Percentiles rank a stretch among this genome's conserved stretches.
These are phyloP conservation scores for Limonius californicus DNA, from an alignment of 1,140 invertebrate species.

Conservation along the genomic window DNA sequence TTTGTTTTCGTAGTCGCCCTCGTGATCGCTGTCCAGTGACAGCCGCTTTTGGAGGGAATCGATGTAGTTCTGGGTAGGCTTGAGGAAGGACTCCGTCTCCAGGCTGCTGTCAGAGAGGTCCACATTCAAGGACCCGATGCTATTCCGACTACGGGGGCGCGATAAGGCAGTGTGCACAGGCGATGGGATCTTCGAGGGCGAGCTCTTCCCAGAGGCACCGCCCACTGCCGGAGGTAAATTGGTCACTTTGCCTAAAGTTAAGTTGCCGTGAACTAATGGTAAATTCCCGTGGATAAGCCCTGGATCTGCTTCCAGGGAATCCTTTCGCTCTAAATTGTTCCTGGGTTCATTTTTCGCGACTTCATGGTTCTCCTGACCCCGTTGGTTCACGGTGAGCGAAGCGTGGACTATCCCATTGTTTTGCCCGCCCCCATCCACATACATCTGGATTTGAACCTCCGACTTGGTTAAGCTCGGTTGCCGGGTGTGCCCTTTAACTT, in stretches of 20 bases:
- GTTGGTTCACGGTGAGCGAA: background rate
- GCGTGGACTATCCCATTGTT: background rate
- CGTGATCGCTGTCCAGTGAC: constrained; percentile 44
- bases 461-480: constrained; percentile 57
- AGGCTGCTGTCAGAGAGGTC: constrained; percentile 49
- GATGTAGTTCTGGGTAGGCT: constrained; percentile 65
- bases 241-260: constrained; percentile 31
- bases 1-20: constrained; percentile 40
- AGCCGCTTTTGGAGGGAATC: constrained; percentile 58
- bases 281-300: background rate
- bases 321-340: background rate
- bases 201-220: constrained; percentile 36
- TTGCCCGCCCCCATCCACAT: constrained; percentile 24
- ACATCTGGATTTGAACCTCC: constrained; percentile 43
- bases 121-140: constrained; percentile 41
- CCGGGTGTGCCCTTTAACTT: constrained; percentile 35
- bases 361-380: background rate
- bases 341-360: background rate
- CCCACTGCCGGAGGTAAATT: constrained; percentile 38
- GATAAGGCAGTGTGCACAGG: constrained; percentile 51
- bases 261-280: constrained; percentile 22
- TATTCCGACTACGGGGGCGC: constrained; percentile 51
- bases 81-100: constrained; percentile 61
- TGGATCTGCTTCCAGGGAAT: background rate
- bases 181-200: constrained; percentile 59